phyloP scores from a whole-genome alignment of 2,113 vertebrate species.

The Oriolus oriolus region DNA sequence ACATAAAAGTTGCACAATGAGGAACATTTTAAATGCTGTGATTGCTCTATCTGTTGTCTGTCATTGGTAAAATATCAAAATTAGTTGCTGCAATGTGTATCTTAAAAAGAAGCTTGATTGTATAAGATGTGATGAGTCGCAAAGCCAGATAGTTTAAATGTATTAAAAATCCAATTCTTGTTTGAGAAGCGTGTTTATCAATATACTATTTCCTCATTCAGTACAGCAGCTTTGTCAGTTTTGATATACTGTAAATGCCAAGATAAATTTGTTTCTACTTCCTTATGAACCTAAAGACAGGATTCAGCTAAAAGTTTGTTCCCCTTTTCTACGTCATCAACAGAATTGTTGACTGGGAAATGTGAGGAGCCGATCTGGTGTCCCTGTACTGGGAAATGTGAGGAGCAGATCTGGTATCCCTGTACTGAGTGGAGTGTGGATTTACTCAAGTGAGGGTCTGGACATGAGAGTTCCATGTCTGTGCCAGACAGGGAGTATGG shows the following conservation, averaged over 20 bases:
- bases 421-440: not conserved
- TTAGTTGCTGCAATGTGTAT: constrained; percentile 4
- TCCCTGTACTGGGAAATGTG: not conserved
- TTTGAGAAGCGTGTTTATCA: not conserved
- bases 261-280: not conserved
- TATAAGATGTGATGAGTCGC: not conserved
- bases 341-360: not conserved
- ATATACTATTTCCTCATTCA: not conserved
- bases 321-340: not conserved
- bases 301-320: not conserved
- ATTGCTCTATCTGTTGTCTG: not conserved
- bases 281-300: not conserved
- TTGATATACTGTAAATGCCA: not conserved
- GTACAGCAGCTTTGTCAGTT: not conserved
- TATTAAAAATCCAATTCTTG: not conserved
- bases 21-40: not conserved
- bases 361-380: not conserved
- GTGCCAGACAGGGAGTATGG: not conserved
- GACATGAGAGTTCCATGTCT: not conserved
- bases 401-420: too few relatives aligned
- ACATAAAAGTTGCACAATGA: not conserved
- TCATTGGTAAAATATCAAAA: constrained; percentile 19
- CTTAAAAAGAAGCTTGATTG: not conserved
- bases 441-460: not conserved
- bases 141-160: not conserved